Base-by-base conservation (phyloP, 2,113 vertebrate species). In the Eolophus roseicapilla region DNA sequence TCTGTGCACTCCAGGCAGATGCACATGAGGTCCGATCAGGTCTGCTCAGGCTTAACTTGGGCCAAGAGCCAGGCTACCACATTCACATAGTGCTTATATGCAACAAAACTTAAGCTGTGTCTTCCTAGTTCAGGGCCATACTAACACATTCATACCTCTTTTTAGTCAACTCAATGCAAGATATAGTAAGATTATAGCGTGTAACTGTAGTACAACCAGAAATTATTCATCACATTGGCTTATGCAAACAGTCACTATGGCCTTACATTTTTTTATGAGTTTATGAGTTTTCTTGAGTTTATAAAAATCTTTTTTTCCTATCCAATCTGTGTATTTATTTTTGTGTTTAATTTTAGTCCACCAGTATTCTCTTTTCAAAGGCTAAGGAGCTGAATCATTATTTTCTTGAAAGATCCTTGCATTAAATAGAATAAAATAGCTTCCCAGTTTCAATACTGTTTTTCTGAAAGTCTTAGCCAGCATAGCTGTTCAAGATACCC, bases 301-400 rank as follows among this genome's bases (percentile, higher is more conserved):
- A 74, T 77, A 93, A 70, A 79, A 75, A 60, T 25, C 10, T 7
- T 60, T 86, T 62, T 85, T 83, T n/a, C 23, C 8, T 39, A 31
- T 52, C 35, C 39, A 95, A 89, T 92, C 63, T 67, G 17, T 82
- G 27, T 82, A 90, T 70, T 91, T 95, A 46, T 80, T 88, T 88
- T 74, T 67, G 33, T 71, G 29, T 86, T 94, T 90, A 80, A 86
- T 96, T 97, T 90, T 71, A 94, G 79, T 28, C 39, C 3, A 2
- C 14, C 23, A 71, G 23, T 78, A 74, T 78, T 86, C 23, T 82
- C 47, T 95, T 92, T 68, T 31, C 35, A 89, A 78, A 28, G 35
- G 12, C 35, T 84, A 57, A 84, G 65, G 12, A 95, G 39, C 21
- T 78, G 85, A 96, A 82, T 92, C 88, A 90, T 35, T 90, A 35